A percentile compares a stretch with the other conserved stretches of the same genome.
phyloP scores from a whole-genome alignment of 2,113 vertebrate species.

The Gymnorhina tibicen region DNA sequence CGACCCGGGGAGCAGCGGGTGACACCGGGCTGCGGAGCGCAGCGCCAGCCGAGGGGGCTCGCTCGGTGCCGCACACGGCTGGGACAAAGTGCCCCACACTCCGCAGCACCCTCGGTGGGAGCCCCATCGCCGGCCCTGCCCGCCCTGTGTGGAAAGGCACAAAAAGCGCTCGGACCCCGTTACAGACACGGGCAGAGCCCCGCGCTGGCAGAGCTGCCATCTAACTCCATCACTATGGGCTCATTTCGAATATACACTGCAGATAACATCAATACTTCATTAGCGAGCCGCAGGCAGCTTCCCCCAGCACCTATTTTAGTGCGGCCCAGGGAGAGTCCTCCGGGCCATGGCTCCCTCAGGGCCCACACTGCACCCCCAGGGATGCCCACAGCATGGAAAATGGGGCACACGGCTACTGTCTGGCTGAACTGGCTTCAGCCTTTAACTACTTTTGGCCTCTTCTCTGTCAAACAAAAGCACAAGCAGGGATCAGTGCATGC shows the following conservation, averaged over 20 bases:
- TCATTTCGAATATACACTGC: accelerated
- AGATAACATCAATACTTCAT: neutral
- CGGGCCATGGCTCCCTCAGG: accelerated
- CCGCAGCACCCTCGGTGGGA: neutral
- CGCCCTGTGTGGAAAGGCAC: neutral
- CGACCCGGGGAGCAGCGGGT: neutral
- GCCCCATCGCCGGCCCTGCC: neutral
- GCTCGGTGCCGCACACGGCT: accelerated
- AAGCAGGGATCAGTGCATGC: neutral
- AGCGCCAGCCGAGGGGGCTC: neutral
- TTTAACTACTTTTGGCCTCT: neutral
- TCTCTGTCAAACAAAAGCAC: neutral
- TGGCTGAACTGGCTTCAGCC: neutral
- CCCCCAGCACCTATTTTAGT: neutral
- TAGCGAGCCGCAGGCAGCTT: neutral
- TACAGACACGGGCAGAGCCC: neutral
- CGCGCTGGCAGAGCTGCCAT: neutral
- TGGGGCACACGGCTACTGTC: accelerated
- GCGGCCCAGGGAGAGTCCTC: neutral
- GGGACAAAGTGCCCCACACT: neutral
- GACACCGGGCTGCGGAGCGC: neutral
- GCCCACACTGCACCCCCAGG: accelerated
- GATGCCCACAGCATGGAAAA: no score
- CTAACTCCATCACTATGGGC: accelerated
- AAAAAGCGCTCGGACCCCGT: neutral